Evolutionary conservation across 2,113 vertebrate species (phyloP), one percentile per base, ranked within the genome.

Genomic region (Pungitius pungitius): DNA sequence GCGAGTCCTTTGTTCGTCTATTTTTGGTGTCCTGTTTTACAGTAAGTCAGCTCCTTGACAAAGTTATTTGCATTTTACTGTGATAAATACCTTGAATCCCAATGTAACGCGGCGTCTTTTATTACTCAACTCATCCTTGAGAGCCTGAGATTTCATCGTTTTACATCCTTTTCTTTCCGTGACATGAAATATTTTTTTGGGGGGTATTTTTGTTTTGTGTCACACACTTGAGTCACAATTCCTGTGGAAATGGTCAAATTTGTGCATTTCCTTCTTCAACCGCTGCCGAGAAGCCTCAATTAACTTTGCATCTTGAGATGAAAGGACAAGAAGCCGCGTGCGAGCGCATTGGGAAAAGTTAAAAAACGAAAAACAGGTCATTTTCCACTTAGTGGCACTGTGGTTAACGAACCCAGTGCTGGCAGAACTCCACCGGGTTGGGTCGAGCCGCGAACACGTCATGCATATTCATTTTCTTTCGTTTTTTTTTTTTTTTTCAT

Each of bases 361-460:
- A 26, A 56, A 22, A 22, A 11, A n/a, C n/a, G 24, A 20, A 40
- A 37, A 68, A 71, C 2, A 59, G 76, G 65, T 59, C 33, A 84
- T 88, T 86, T 82, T 78, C 77, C 79, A 64, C 68, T 75, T 72
- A 81, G 72, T 42, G 59, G 73, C 77, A 57, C 49, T 70, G 37
- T n/a, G 55, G 55, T 75, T 84, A 84, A 88, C 14, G 49, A 75
- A 83, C 56, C 70, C 49, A 14, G 42, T 5, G 42, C 54, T 4
- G 2, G 18, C 45, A 60, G 74, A 52, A 58, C 73, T 78, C 60
- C 62, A 68, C 63, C 11, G 51, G 62, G 58, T 54, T 75, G 20
- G 49, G 47, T 11, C 10, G 15, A 78, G 37, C 40, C 49, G 63
- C 56, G 24, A 49, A 60, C 18, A 63, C 59, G 47, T 59, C 63